Percentiles rank a stretch among this genome's conserved stretches.
These are phyloP conservation scores for Aricia artaxerxes DNA, from an alignment of 2,888 invertebrate species.

Conservation along the genomic window DNA sequence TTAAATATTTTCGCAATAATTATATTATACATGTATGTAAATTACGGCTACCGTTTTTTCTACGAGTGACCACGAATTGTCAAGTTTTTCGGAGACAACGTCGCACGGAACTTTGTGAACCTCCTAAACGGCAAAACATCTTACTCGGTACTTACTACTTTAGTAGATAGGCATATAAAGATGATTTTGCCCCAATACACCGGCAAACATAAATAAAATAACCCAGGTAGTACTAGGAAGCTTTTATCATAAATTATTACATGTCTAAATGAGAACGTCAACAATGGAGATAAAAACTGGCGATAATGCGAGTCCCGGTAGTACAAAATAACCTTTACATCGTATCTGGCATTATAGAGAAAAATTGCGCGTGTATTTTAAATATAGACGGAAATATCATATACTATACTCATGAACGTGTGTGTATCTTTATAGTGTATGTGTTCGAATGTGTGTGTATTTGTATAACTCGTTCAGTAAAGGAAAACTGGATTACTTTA, in stretches of 20 bases:
- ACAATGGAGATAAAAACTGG: slow-evolving; percentile 18
- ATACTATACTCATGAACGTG: background rate
- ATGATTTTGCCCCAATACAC: slow-evolving; percentile 22
- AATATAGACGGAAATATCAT: slow-evolving; percentile 27
- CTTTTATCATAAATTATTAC: slow-evolving; percentile 5
- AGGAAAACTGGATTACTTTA: background rate
- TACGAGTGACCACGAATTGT: slow-evolving; percentile 5
- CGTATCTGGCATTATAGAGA: slow-evolving; percentile 27
- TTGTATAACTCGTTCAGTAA: background rate
- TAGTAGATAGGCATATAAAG: slow-evolving; percentile 25
- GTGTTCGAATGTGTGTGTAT: slow-evolving; percentile 7
- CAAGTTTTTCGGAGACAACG: background rate
- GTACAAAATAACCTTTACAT: slow-evolving; percentile 30
- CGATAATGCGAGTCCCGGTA: slow-evolving; percentile 28
- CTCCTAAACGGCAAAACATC: slow-evolving; percentile 13
- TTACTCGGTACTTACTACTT: slow-evolving; percentile 6
- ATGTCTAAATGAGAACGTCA: slow-evolving; percentile 8
- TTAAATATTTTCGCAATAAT: slow-evolving; percentile 26
- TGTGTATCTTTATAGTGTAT: background rate
- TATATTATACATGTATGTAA: slow-evolving; percentile 26
- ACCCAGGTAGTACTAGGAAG: background rate
- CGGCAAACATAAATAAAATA: slow-evolving; percentile 13
- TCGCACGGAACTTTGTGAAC: background rate
- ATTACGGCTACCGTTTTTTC: slow-evolving; percentile 12
- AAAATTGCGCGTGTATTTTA: slow-evolving; percentile 29